Evolutionary conservation across 1,140 invertebrate genomes (phyloP), one percentile per base, ranked within the genome.

Genomic region (Apis laboriosa): DNA sequence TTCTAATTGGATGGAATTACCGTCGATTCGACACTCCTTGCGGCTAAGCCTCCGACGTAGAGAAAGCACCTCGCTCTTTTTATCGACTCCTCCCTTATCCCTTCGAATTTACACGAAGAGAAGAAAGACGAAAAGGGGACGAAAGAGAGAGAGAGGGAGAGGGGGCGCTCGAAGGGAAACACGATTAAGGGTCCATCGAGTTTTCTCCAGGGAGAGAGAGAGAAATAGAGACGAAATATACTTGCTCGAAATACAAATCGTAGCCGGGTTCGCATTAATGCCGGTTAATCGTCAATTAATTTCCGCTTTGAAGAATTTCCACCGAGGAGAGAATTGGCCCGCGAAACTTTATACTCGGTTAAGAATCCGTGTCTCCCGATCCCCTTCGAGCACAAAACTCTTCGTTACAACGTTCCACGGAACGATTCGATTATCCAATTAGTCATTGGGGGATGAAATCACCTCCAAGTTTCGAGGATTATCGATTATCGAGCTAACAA

Each of bases 1-100:
- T 89, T 84, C 90, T 91, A 92, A 91, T 92, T 92, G 90, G 91
- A 90, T 84, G 79, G 84, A 87, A 84, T 85, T 89, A 86, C 83
- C 77, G 84, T 79, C 86, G 79, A 88, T 87, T 84, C 87, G 86
- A 82, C 86, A 80, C 87, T 87, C 86, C 83, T 82, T 86, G 83
- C 78, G 86, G 86, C 86, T 87, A 81, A 88, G 75, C 75, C 83
- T 78, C 70, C 77, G 70, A 61, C 74, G 76, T 56, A 63, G 72
- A 85, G 84, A 87, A 87, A 81, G 77, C 85, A 77, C 64, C 86
- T 43, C 72, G 70, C 68, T 86, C 86, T 78, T 87, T 87, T 87
- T 87, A 87, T 87, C 86, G 86, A 87, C 82, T 87, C 66, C 56
- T 43, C 82, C 85, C 70, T 81, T 77, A 87, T 77, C 77, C 77